These are phyloP conservation scores for Solenodon paradoxus DNA, from an alignment of 2,113 vertebrate genomes.

Conservation along the genomic window DNA sequence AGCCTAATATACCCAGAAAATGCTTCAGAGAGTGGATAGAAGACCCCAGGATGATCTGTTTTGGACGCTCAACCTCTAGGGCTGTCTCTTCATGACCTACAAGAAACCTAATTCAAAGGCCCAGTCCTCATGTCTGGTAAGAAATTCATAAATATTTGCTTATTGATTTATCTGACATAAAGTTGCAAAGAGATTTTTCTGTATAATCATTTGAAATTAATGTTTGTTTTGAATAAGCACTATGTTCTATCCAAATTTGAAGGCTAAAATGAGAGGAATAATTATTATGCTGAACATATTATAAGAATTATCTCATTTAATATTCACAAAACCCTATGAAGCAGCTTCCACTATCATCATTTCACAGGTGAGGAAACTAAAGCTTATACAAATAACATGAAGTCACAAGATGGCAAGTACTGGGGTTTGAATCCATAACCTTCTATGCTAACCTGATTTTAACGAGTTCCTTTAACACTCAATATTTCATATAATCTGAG, in stretches of 20 bases:
- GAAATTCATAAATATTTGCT: constrained; percentile 13
- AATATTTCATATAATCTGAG: constrained; percentile 22
- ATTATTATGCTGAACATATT: neutral
- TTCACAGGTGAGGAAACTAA: constrained; percentile 22
- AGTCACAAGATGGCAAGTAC: neutral
- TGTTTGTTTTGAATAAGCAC: constrained; percentile 30
- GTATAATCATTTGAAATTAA: neutral
- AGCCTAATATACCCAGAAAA: neutral
- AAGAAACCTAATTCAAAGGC: neutral
- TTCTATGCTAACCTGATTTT: constrained; percentile 27
- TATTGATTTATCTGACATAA: neutral
- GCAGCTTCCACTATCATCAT: neutral
- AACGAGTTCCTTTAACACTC: constrained; percentile 6
- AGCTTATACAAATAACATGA: neutral
- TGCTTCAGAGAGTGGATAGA: neutral
- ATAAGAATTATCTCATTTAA: constrained; percentile 4
- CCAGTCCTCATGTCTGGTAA: neutral
- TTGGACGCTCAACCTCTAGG: neutral
- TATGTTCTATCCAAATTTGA: constrained; percentile 32
- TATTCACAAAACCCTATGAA: neutral
- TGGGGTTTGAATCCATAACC: neutral
- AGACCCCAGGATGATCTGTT: neutral
- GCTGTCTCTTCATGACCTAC: neutral
- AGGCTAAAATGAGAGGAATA: neutral
- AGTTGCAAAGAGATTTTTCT: neutral